Evolutionary conservation across 1,140 invertebrate genomes (phyloP).

Genomic region (Microplitis mediator): DNA sequence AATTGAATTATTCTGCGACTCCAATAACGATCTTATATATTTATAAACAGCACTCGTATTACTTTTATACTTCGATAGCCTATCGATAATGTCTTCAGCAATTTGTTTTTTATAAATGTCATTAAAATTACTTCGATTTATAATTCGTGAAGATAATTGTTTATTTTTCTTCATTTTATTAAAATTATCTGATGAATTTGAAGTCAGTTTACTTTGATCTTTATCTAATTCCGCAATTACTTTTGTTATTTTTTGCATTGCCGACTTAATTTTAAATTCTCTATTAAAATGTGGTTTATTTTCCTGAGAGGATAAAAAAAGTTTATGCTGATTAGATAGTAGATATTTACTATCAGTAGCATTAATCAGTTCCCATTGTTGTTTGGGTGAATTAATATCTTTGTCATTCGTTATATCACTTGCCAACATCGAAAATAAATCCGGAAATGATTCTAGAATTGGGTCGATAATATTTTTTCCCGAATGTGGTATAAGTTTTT

Average conservation of each 20-base stretch:
- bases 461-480: conserved; percentile 24
- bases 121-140: too few relatives aligned
- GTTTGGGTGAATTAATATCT: neutral
- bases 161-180: neutral
- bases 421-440: neutral
- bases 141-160: neutral
- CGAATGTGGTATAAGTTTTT: conserved; percentile 2
- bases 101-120: neutral
- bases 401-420: neutral
- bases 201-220: neutral
- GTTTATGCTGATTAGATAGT: neutral
- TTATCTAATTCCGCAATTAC: neutral
- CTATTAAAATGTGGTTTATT: neutral
- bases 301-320: neutral
- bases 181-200: neutral
- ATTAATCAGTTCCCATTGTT: conserved; percentile 20
- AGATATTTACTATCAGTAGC: neutral
- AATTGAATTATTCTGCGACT: neutral
- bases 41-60: neutral
- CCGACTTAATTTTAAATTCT: neutral
- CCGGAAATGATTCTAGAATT: conserved; percentile 22
- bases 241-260: neutral
- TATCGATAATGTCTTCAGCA: neutral
- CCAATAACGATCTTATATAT: neutral
- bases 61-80: neutral